Conservation (phyloP, 2,888 invertebrate genomes). For the Monochamus alternatus region DNA sequence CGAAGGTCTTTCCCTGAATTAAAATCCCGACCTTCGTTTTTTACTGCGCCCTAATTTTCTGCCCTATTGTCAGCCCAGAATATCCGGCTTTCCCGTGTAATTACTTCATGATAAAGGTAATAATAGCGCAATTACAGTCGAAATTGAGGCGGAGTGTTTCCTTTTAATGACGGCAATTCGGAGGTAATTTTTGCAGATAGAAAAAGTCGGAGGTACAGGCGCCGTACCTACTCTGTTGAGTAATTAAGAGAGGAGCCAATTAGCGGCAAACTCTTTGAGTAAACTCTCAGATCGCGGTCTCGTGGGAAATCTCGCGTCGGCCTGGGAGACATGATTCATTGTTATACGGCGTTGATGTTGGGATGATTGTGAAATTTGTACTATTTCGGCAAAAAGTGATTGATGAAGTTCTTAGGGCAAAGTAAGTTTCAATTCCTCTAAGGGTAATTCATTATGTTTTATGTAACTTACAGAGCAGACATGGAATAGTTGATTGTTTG, state of each 20-base stretch:
- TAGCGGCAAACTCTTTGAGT: not conserved
- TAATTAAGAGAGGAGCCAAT: conserved; percentile 3
- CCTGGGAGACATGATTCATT: not conserved
- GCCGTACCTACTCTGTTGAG: conserved; percentile 1
- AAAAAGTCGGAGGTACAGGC: not conserved
- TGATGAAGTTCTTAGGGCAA: no score
- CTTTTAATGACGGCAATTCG: conserved; percentile 7
- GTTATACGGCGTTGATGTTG: not conserved
- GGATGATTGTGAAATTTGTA: no score
- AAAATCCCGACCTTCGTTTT: not conserved
- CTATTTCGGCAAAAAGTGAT: no score
- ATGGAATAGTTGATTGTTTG: no score
- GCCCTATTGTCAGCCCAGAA: not conserved
- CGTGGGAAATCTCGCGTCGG: not conserved
- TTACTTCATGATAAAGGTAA: conserved; percentile 9
- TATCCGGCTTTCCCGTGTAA: not conserved
- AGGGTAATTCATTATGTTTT: no score
- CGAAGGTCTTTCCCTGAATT: not conserved
- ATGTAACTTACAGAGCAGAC: no score
- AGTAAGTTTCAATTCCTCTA: no score
- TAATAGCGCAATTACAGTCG: conserved; percentile 9
- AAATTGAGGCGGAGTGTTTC: conserved; percentile 7
- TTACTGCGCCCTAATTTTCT: not conserved
- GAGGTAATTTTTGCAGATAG: conserved; percentile 1
- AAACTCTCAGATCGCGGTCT: not conserved